Conservation (phyloP, 2,113 vertebrate genomes). For the Equus quagga region DNA sequence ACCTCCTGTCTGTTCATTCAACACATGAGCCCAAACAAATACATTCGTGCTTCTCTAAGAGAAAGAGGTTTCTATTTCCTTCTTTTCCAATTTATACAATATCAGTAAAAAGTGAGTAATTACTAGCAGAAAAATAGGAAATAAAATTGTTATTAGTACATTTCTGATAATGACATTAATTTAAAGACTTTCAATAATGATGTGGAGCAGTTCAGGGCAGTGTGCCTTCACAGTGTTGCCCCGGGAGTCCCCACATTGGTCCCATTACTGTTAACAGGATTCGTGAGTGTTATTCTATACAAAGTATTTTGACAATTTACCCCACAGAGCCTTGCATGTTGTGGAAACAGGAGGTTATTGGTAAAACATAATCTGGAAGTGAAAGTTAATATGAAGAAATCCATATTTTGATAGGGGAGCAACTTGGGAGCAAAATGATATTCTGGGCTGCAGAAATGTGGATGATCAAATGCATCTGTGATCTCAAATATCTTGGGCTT, state of each 20-base stretch:
- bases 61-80: slow-evolving; percentile 54
- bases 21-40: slow-evolving; percentile 40
- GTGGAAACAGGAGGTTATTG: not conserved
- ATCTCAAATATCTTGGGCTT: slow-evolving; percentile 12
- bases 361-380: slow-evolving; percentile 32
- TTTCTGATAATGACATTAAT: slow-evolving; percentile 61
- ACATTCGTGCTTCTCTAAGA: slow-evolving; percentile 33
- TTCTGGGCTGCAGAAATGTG: not conserved
- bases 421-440: not conserved
- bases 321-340: not conserved
- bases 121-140: slow-evolving; percentile 50
- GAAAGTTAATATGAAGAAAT: not conserved
- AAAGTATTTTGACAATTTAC: slow-evolving; percentile 51
- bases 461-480: not conserved
- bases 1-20: slow-evolving; percentile 67
- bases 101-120: slow-evolving; percentile 65
- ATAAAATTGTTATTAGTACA: slow-evolving; percentile 43
- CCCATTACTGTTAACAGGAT: slow-evolving; percentile 18
- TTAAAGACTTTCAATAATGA: slow-evolving; percentile 36
- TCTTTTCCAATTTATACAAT: slow-evolving; percentile 48
- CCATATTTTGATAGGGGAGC: not conserved
- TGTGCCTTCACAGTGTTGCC: not conserved
- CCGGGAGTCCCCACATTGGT: not conserved
- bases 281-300: slow-evolving; percentile 4
- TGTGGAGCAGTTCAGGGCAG: not conserved